Evolutionary conservation across 2,888 invertebrate genomes (phyloP).

Genomic region (Muscina levida): DNA sequence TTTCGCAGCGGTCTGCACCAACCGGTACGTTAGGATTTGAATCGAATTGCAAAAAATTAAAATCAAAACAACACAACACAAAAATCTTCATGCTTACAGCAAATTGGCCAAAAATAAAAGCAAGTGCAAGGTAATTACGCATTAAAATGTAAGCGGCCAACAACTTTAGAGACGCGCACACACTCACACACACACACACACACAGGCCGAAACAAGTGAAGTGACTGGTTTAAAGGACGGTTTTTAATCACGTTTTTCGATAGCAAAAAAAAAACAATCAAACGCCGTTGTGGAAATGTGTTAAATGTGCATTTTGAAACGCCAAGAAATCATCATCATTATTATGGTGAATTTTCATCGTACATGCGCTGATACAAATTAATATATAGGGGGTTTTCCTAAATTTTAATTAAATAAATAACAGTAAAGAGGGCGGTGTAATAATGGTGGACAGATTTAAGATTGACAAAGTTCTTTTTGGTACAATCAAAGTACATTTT

Average conservation of each 20-base stretch:
- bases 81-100: constrained; percentile 47
- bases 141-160: constrained; percentile 61
- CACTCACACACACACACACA: too few species aligned
- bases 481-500: too few species aligned
- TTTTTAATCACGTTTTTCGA: constrained; percentile 7
- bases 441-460: too few species aligned
- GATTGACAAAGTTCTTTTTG: too few species aligned
- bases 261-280: too few species aligned
- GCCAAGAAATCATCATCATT: neutral
- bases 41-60: constrained; percentile 31
- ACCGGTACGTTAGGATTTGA: constrained; percentile 42
- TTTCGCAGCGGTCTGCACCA: constrained; percentile 35
- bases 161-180: too few species aligned
- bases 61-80: constrained; percentile 14
- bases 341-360: constrained; percentile 2
- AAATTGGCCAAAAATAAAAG: constrained; percentile 62
- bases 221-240: constrained; percentile 13
- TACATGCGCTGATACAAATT: constrained; percentile 8
- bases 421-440: neutral
- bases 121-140: constrained; percentile 76
- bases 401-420: constrained; percentile 12
- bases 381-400: constrained; percentile 13
- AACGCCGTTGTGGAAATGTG: constrained; percentile 11
- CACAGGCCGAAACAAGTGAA: neutral
- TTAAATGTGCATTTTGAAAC: neutral